Base-by-base conservation (phyloP, 1,140 invertebrate genomes). In the Panonychus citri region DNA sequence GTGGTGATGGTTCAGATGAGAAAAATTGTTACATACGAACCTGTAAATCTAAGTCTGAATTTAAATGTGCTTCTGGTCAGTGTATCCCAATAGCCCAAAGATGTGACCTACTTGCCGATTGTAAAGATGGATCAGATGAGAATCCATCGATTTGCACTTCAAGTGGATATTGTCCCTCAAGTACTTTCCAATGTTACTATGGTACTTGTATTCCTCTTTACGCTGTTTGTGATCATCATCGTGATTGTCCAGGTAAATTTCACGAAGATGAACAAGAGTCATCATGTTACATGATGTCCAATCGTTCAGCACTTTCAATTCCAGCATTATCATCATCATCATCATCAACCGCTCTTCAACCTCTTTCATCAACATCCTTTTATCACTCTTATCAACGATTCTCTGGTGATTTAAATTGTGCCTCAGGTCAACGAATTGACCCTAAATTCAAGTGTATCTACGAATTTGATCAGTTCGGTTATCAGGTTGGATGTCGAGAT, bases 1-100 rank as follows among this genome's bases (percentile, higher is more conserved):
- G 68, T 60, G 61, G 61, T n/a, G 68, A 69, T 56, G 51, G 57
- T 3, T 66, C 65, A 0, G 68, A 69, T 60, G 68, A 69, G 58
- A 58, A 52, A n/a, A 39, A 64, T n/a, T 69, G 67, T 42, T n/a
- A 64, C 62, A 61, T 57, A 37, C 52, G 55, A 25, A 24, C 49
- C 17, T 62, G 56, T 24, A 59, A 59, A 54, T 43, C 24, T n/a
- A 34, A 12, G n/a, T 37, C 17, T n/a, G 64, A 64, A 59, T 62
- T 61, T 54, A 60, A 58, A 37, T 64, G 64, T 27, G 42, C 56
- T 26, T 64, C 62, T 52, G 60, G 59, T n/a, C 63, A 64, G 51
- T 64, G 64, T 48, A 64, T 64, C 25, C 58, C 62, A 1, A 34
- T 28, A 24, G 21, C 42, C 13, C 55, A 64, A 43, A 21, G 60